Evolutionary conservation across 2,888 invertebrate genomes (phyloP), one percentile per base, ranked within the genome.

Genomic region (Pantelozetes paolii): DNA sequence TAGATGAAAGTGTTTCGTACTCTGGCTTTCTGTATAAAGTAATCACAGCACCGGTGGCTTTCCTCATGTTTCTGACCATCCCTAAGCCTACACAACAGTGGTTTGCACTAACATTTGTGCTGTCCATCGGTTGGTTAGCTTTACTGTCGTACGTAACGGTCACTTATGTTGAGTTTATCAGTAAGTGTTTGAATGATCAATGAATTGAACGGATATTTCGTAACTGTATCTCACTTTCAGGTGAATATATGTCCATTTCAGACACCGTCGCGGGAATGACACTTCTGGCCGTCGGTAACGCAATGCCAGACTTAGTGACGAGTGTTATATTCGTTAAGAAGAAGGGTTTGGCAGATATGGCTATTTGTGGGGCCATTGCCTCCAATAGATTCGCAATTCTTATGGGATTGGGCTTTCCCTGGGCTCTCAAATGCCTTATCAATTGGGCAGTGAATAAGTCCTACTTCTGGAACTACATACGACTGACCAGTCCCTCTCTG

Each of bases 321-420:
- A 67, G 67, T 40, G 30, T 67, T 36, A 67, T 67, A 40, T 67
- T 67, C 40, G 67, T 67, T 0, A 67, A 67, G 23, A 67, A 40
- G 40, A 67, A 18, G 23, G 67, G 67, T 20, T 36, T 67, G n/a
- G 23, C 20, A 2, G 67, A 67, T 23, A 67, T 67, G 67, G 67
- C 67, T 1, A 67, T 67, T 6, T 67, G 67, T 40, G 67, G 67
- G n/a, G 67, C 67, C 40, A 67, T 67, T 1, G 40, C 67, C 0
- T 67, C 67, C 1, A 67, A 67, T 36, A 67, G 67, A 40, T 67
- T 67, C 13, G 67, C 67, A 40, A 67, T 67, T 3, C 67, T 67
- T 1, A 67, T 67, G 1, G 67, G 67, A 9, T 20, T 67, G 32
- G 67, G 67, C 36, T 67, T 67, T 20, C 67, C 67, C 40, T 67